phyloP scores from a whole-genome alignment of 2,113 vertebrate species.

The Psittacula cyanocephala region DNA sequence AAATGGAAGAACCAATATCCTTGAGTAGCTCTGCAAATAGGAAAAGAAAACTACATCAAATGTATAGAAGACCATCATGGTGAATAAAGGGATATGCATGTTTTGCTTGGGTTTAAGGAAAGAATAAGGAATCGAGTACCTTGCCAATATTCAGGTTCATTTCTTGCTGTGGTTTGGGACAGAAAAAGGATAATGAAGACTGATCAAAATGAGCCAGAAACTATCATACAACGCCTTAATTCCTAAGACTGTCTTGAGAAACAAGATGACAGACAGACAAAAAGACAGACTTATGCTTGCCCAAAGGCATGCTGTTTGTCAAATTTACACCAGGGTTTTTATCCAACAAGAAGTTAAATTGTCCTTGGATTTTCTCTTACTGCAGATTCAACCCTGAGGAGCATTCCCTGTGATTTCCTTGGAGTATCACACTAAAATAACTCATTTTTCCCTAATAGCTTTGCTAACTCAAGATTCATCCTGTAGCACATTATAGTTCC shows the following conservation, averaged over 20 bases:
- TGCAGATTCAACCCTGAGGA: neutral
- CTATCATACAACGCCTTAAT: slow-evolving; percentile 5
- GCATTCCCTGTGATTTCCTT: neutral
- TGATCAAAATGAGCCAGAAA: slow-evolving; percentile 43
- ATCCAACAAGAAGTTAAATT: neutral
- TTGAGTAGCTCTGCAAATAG: slow-evolving; percentile 28
- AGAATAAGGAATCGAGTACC: neutral
- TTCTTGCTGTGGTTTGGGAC: slow-evolving; percentile 26
- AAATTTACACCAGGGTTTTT: slow-evolving; percentile 34
- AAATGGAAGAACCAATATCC: slow-evolving; percentile 63
- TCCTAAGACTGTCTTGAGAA: neutral
- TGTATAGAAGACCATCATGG: neutral
- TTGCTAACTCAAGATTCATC: neutral
- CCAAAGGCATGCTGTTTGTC: slow-evolving; percentile 5
- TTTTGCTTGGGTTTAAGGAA: slow-evolving; percentile 26
- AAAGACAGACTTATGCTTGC: neutral
- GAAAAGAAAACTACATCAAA: slow-evolving; percentile 52
- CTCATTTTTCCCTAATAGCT: neutral
- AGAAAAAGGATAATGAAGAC: neutral
- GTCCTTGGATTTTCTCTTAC: neutral
- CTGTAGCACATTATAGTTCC: neutral
- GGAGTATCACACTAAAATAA: neutral
- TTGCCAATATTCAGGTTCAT: slow-evolving; percentile 26
- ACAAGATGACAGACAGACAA: slow-evolving; percentile 2
- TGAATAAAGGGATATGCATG: neutral